Percentiles rank a stretch among this genome's conserved stretches.
Evolutionary conservation across 2,797 vertebrate genomes (phyloP).

Genomic region (Sebastes minor): DNA sequence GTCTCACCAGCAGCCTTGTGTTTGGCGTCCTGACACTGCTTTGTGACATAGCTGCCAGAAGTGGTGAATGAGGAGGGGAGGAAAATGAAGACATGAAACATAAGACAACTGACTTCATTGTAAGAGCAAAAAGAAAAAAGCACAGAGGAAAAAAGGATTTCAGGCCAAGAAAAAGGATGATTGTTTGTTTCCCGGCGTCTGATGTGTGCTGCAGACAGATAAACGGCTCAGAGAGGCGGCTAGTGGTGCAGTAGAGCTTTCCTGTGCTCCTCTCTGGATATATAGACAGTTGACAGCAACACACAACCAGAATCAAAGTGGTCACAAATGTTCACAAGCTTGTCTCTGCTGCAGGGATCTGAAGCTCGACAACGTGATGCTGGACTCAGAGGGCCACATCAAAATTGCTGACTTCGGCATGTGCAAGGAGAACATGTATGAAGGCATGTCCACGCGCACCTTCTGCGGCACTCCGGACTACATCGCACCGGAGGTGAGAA

Average conservation of each 20-base stretch:
- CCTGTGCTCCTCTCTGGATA: background rate
- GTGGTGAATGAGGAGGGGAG: background rate
- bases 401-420: slow-evolving; percentile 99
- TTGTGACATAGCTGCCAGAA: slow-evolving; percentile 10
- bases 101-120: background rate
- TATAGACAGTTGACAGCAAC: background rate
- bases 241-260: background rate
- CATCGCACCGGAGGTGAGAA: slow-evolving; percentile 95
- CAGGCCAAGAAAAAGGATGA: background rate
- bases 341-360: slow-evolving; percentile 68
- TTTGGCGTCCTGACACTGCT: slow-evolving; percentile 2
- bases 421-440: slow-evolving; percentile 99
- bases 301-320: background rate
- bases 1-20: background rate
- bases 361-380: slow-evolving; percentile 97
- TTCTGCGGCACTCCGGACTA: slow-evolving; percentile 99
- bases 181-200: background rate
- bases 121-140: background rate
- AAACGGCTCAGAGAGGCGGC: background rate
- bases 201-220: slow-evolving; percentile 14
- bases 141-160: slow-evolving; percentile 1
- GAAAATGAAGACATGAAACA: slow-evolving; percentile 23
- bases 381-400: slow-evolving; percentile 98
- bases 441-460: slow-evolving; percentile 93
- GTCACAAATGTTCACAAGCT: background rate